Conservation (phyloP, 2,113 vertebrate species). For the Shinisaurus crocodilurus region DNA sequence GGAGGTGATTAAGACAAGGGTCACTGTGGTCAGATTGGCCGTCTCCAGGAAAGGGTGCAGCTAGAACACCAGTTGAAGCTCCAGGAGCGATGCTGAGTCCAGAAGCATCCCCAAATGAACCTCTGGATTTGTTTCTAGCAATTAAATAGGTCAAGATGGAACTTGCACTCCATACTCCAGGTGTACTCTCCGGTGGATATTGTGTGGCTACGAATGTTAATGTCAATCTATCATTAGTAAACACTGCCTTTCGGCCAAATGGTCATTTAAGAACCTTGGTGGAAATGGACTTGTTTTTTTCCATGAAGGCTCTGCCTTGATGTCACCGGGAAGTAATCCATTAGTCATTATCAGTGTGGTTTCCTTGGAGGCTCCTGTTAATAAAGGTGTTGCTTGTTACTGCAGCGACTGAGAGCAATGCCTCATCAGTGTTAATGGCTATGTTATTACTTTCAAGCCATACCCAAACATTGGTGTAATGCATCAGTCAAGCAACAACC, state of each 20-base stretch:
- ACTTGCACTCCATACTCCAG: neutral
- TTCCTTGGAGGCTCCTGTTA: neutral
- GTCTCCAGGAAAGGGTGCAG: too few species aligned
- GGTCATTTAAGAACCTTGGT: conserved; percentile 19
- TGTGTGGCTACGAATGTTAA: neutral
- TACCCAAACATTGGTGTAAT: conserved; percentile 27
- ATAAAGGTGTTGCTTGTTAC: conserved; percentile 21
- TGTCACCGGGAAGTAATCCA: neutral
- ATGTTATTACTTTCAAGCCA: neutral
- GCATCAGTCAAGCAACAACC: conserved; percentile 4
- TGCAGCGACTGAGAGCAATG: conserved; percentile 2
- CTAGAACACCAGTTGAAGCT: too few species aligned
- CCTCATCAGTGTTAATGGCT: conserved; percentile 26
- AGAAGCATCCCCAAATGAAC: neutral
- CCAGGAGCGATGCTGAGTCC: too few species aligned
- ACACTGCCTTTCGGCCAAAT: conserved; percentile 21
- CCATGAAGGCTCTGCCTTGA: neutral
- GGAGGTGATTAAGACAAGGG: too few species aligned
- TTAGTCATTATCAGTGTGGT: neutral
- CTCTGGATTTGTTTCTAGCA: neutral
- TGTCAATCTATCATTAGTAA: conserved; percentile 28
- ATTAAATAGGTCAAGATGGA: neutral
- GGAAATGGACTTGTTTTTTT: neutral
- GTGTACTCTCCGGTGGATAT: neutral
- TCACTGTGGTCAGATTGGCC: too few species aligned